Evolutionary conservation across 92 coral and sea anemone species (phyloP).

Genomic region (Phenganax marumi): DNA sequence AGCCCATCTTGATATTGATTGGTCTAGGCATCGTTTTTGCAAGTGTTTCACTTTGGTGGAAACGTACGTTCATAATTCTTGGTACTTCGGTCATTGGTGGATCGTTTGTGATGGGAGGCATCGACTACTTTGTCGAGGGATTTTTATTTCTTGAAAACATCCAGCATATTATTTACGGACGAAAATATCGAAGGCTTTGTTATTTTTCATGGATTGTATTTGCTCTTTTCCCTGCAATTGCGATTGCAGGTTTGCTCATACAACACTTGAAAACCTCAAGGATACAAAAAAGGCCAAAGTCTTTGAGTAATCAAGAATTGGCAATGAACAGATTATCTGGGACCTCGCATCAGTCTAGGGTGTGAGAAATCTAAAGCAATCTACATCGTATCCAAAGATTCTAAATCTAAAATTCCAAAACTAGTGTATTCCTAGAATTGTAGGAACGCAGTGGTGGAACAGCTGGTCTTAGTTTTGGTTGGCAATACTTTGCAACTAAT

Average conservation of each 20-base stretch:
- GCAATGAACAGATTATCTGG: slow-evolving; percentile 30
- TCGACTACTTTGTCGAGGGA: slow-evolving; percentile 86
- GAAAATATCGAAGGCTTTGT: slow-evolving; percentile 60
- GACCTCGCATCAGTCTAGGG: slow-evolving; percentile 24
- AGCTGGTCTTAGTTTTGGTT: no score
- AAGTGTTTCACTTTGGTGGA: slow-evolving; percentile 92
- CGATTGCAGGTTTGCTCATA: slow-evolving; percentile 73
- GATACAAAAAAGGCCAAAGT: slow-evolving; percentile 56
- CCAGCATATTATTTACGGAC: slow-evolving; percentile 65
- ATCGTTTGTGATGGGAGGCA: slow-evolving; percentile 64
- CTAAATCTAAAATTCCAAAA: no score
- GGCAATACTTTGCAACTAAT: no score
- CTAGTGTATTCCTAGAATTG: no score
- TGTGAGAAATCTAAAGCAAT: background rate
- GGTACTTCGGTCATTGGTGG: slow-evolving; percentile 77
- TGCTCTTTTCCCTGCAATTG: slow-evolving; percentile 71
- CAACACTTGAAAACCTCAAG: slow-evolving; percentile 92
- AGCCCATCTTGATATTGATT: slow-evolving; percentile 71
- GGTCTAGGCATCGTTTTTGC: slow-evolving; percentile 73
- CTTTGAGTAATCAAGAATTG: slow-evolving; percentile 17
- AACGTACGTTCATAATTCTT: slow-evolving; percentile 69
- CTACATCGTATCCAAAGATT: background rate
- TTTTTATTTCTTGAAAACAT: slow-evolving; percentile 66
- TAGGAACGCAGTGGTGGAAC: no score
- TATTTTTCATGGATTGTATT: slow-evolving; percentile 84